Percentiles rank a stretch among this genome's conserved stretches.
Conservation (phyloP, 2,797 vertebrate genomes). For the Melanotaenia pygmaea region DNA sequence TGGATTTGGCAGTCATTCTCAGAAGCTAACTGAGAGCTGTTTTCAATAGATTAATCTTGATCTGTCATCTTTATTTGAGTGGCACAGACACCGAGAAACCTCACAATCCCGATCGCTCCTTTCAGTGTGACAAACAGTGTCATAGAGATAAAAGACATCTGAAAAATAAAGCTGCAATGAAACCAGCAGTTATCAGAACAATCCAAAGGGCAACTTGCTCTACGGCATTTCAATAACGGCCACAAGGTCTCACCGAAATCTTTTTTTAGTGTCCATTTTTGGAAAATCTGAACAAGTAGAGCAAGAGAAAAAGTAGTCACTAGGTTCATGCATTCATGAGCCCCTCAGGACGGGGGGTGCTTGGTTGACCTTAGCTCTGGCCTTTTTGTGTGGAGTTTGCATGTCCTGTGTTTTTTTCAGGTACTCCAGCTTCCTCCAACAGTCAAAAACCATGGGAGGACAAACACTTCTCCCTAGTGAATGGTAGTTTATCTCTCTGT, state of each 20-base stretch:
- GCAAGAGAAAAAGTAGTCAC: not conserved
- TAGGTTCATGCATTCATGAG: not conserved
- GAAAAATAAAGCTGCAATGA: not conserved
- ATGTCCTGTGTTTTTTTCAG: not conserved
- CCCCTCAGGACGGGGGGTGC: not conserved
- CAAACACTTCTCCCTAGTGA: not conserved
- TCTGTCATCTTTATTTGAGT: not conserved
- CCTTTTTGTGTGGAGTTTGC: not conserved
- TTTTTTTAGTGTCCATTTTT: not conserved
- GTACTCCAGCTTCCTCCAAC: too few species aligned
- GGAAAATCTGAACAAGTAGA: not conserved
- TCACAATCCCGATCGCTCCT: not conserved
- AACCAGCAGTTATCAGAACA: not conserved
- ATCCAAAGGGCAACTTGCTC: not conserved
- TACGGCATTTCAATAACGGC: not conserved
- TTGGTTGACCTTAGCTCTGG: not conserved
- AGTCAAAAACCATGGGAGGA: not conserved
- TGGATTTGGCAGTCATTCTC: slow-evolving; percentile 4
- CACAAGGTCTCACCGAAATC: not conserved
- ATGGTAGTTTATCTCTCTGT: not conserved
- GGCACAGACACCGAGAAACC: not conserved
- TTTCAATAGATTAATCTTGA: not conserved
- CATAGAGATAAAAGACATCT: not conserved
- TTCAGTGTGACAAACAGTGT: not conserved
- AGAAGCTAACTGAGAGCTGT: slow-evolving; percentile 1